Percentiles rank a stretch among this genome's conserved stretches.
Conservation (phyloP, 1,140 invertebrate species). For the Bombus pascuorum region DNA sequence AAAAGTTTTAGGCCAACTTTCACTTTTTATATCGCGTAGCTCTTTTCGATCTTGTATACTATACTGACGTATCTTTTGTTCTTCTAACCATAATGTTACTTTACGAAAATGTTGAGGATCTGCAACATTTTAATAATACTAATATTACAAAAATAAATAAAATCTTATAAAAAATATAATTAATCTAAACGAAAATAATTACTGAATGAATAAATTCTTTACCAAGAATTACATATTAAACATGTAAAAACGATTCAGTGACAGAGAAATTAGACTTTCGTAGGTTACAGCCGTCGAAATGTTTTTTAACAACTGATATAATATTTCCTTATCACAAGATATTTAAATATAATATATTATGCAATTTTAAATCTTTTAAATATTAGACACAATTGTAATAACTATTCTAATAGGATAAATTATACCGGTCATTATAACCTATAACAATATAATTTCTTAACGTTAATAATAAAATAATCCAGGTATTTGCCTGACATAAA, state of each 20-base stretch:
- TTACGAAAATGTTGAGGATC: constrained; percentile 91
- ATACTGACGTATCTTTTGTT: constrained; percentile 96
- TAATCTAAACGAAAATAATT: neutral
- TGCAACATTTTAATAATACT: constrained; percentile 77
- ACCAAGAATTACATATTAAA: neutral
- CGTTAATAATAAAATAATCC: neutral
- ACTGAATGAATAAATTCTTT: neutral
- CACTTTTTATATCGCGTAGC: constrained; percentile 86
- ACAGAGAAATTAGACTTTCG: neutral
- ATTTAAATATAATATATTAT: neutral
- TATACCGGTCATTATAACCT: neutral
- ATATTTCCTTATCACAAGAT: neutral
- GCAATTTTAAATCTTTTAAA: neutral
- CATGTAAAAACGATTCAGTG: neutral
- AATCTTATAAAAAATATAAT: neutral
- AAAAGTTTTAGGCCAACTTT: constrained; percentile 89
- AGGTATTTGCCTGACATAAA: no score
- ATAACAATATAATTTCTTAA: neutral
- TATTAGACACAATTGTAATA: no score
- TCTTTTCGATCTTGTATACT: constrained; percentile 91
- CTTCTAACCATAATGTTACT: constrained; percentile 95
- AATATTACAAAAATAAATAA: neutral
- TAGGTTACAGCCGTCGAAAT: neutral
- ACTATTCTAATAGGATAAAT: neutral
- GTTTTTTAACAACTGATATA: neutral